phyloP scores from a whole-genome alignment of 2,113 vertebrate species.

The Fulmarus glacialis region DNA sequence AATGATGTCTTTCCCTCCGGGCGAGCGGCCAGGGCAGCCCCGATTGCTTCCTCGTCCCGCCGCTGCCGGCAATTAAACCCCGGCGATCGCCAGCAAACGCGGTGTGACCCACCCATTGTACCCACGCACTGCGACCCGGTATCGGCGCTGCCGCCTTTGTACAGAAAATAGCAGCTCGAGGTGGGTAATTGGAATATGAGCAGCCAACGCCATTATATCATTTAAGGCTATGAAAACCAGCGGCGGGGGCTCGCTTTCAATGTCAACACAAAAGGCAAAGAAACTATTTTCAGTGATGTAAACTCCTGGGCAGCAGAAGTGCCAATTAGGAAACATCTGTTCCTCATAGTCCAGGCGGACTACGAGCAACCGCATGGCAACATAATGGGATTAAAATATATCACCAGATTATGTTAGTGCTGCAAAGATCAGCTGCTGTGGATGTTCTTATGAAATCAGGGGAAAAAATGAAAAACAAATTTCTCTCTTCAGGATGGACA shows the following conservation, averaged over 20 bases:
- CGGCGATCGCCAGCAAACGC: fast-evolving
- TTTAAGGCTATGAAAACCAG: background rate
- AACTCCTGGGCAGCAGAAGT: conserved; percentile 14
- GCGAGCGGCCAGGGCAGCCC: background rate
- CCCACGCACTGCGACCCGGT: background rate
- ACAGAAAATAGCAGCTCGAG: background rate
- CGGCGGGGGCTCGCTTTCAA: background rate
- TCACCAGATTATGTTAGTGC: conserved; percentile 16
- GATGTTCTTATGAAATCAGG: background rate
- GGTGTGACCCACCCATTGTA: fast-evolving
- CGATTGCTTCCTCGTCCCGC: background rate
- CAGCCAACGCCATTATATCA: background rate
- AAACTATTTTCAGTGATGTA: background rate
- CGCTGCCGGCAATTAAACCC: background rate
- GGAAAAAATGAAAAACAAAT: background rate
- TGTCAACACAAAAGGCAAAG: background rate
- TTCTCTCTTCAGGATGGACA: background rate
- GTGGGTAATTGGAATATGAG: background rate
- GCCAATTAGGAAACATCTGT: conserved; percentile 51
- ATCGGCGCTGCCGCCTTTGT: fast-evolving
- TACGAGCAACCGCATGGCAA: conserved; percentile 19
- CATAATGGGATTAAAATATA: conserved; percentile 64
- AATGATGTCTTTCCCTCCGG: background rate
- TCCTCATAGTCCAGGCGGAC: background rate
- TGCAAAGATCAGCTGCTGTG: background rate